phyloP scores from a whole-genome alignment of 2,797 vertebrate species.

The Arremon aurantiirostris region DNA sequence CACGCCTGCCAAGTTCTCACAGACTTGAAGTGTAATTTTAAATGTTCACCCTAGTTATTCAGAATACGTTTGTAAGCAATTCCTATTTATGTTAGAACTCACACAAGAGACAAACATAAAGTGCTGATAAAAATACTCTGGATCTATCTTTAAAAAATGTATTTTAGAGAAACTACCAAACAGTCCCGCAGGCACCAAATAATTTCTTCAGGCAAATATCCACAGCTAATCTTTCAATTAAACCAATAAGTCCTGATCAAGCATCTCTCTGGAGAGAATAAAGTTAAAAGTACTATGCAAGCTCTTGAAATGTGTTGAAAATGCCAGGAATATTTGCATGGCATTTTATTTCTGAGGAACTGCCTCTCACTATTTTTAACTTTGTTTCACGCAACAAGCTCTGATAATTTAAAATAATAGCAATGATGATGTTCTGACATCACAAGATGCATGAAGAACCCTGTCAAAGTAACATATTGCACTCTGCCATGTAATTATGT shows the following conservation, averaged over 20 bases:
- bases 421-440: slow-evolving; percentile 22
- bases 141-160: not conserved
- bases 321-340: not conserved
- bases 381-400: not conserved
- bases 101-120: not conserved
- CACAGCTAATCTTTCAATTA: not conserved
- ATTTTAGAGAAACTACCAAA: not conserved
- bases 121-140: not conserved
- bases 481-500: slow-evolving; percentile 64
- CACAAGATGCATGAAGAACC: slow-evolving; percentile 33
- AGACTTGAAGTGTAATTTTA: not conserved
- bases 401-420: slow-evolving; percentile 21
- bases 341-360: not conserved
- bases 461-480: slow-evolving; percentile 69
- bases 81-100: not conserved
- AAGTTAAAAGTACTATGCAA: not conserved
- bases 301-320: not conserved
- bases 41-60: not conserved
- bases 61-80: not conserved
- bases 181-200: not conserved
- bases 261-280: not conserved
- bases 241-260: not conserved
- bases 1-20: not conserved
- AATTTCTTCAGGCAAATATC: not conserved
- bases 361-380: not conserved